phyloP scores from a whole-genome alignment of 2,888 invertebrate genomes.

The Rhyacophila evoluta region DNA sequence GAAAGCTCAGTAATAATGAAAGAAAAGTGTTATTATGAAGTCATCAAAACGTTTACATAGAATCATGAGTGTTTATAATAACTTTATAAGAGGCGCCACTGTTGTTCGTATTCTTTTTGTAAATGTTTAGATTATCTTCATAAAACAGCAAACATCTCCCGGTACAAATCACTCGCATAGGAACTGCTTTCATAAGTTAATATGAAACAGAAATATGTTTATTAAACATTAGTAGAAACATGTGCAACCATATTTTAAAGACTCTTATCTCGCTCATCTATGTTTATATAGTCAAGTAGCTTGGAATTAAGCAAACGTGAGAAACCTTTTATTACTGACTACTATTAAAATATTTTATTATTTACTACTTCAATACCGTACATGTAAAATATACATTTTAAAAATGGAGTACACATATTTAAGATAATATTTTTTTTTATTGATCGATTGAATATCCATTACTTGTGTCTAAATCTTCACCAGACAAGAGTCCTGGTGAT shows the following conservation, averaged over 20 bases:
- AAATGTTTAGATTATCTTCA: slow-evolving; percentile 10
- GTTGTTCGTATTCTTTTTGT: not conserved
- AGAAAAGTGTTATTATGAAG: not conserved
- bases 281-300: no score
- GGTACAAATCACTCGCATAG: slow-evolving; percentile 18
- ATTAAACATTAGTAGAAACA: slow-evolving; percentile 52
- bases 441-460: no score
- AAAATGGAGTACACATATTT: no score
- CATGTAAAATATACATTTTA: no score
- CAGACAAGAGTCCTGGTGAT: no score
- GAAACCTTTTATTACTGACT: no score
- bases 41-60: not conserved
- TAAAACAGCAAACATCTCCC: not conserved
- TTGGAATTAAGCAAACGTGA: no score
- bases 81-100: not conserved
- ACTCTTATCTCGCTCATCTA: not conserved
- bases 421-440: no score
- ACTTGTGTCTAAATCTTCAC: no score
- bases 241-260: slow-evolving; percentile 41
- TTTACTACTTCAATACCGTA: no score
- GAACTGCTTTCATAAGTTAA: slow-evolving; percentile 36
- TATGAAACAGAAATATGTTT: slow-evolving; percentile 51
- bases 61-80: not conserved
- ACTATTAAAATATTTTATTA: no score
- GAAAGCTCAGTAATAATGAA: no score